Percentiles rank a stretch among this genome's conserved stretches.
Conservation (phyloP, 2,888 invertebrate species). For the Phytoseiulus persimilis region DNA sequence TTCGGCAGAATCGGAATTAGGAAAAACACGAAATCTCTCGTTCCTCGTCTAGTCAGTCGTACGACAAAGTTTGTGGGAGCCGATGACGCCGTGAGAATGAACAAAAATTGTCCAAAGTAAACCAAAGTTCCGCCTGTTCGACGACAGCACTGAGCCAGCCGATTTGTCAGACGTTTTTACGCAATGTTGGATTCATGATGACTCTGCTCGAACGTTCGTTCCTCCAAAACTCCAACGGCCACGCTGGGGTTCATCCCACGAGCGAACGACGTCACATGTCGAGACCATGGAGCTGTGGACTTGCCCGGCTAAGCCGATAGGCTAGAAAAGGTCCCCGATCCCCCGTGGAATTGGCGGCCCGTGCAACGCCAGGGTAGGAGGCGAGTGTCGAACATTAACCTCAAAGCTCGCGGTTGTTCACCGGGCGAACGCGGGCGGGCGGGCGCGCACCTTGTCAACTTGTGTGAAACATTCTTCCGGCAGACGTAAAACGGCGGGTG, state of each 20-base stretch:
- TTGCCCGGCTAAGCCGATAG: no score
- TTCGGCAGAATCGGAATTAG: background rate
- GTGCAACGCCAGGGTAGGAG: background rate
- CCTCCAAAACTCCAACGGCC: no score
- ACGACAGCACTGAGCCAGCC: background rate
- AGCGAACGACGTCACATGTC: no score
- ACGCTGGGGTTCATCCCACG: no score
- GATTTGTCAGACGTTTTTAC: background rate
- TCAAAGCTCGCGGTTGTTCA: background rate
- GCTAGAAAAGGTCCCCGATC: no score
- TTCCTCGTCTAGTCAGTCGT: background rate
- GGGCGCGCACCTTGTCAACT: background rate
- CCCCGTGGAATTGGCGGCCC: background rate
- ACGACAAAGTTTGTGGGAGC: background rate
- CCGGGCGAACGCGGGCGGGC: background rate
- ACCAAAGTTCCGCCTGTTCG: background rate
- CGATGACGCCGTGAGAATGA: background rate
- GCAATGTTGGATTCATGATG: background rate
- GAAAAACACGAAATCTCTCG: background rate
- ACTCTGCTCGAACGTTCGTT: background rate
- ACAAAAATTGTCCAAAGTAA: background rate
- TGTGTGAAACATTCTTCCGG: background rate
- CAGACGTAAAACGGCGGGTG: slow-evolving; percentile 5
- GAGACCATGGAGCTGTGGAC: no score
- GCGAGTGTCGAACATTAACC: background rate